These are phyloP conservation scores for Acheta domesticus DNA, from an alignment of 2,888 invertebrate genomes.

Conservation along the genomic window DNA sequence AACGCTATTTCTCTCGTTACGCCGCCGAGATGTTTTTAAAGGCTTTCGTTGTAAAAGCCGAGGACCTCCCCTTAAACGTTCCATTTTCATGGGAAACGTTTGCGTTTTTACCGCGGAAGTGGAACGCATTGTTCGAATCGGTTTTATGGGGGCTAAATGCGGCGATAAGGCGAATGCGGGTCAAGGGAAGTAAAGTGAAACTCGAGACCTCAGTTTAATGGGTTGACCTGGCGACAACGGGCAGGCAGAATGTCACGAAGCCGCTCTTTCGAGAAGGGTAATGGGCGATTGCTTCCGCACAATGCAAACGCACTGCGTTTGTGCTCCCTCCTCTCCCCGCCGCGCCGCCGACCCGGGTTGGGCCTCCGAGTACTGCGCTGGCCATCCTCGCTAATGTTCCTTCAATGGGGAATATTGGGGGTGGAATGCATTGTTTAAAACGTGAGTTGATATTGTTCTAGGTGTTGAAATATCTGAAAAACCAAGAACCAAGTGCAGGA, in stretches of 20 bases:
- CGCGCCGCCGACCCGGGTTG: too few species aligned
- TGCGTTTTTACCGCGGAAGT: neutral
- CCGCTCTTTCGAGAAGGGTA: neutral
- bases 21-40: neutral
- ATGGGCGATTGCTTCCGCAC: neutral
- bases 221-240: slow-evolving; percentile 1
- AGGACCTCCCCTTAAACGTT: neutral
- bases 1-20: neutral
- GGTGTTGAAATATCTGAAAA: too few species aligned
- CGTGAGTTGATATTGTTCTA: too few species aligned
- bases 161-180: neutral
- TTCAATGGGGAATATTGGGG: too few species aligned
- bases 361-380: too few species aligned
- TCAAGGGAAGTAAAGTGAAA: slow-evolving; percentile 10
- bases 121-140: neutral
- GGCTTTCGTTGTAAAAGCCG: neutral
- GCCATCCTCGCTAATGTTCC: too few species aligned
- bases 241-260: neutral
- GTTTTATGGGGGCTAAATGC: neutral
- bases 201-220: neutral
- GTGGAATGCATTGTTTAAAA: too few species aligned
- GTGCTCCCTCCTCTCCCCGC: too few species aligned
- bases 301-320: too few species aligned
- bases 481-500: too few species aligned
- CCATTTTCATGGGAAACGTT: neutral